Base-by-base conservation (phyloP, 2,113 vertebrate genomes). In the Nothocercus julius region DNA sequence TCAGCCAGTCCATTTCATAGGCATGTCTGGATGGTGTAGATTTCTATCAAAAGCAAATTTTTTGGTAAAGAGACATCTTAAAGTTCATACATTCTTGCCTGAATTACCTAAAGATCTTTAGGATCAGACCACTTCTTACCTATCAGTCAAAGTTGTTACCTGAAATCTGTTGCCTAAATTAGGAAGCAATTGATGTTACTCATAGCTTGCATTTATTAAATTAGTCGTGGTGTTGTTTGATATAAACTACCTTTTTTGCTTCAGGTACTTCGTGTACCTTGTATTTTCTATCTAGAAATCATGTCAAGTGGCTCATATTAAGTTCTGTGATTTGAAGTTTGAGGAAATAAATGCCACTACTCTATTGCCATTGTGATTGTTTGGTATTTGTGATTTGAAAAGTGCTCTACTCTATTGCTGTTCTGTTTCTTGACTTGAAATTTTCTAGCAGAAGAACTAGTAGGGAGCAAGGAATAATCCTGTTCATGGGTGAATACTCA, bases 361-460 rank as follows among this genome's bases (percentile, higher is more conserved):
- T 68, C 7, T 42, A 56, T 38, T 86, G 15, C 83, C 86, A 15
- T 75, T 91, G 70, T 89, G 85, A 45, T 45, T 95, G 77, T 95
- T 89, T 85, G 75, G 78, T 85, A 73, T 80, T 83, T 67, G 25
- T 75, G 45, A 42, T 86, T 82, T 88, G 56, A 81, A 75, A 44
- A 56, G 88, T 81, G 30, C 89, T 47, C 61, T 72, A 10, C 62
- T 67, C 30, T 83, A 38, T 91, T 85, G 68, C 81, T 93, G 51
- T 67, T 87, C 59, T 64, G 8, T 70, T 91, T 85, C 64, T 82
- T 86, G 61, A 75, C 76, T 93, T 73, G 73, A 82, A 81, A 34
- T 19, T 24, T 88, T 89, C 90, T 81, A 94, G 79, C 68, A 88
- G 64, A 56, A 86, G 82, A 96, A 61, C 73, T 77, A 78, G 58